A percentile compares a stretch with the other conserved stretches of the same genome.
These are phyloP conservation scores for Vulpes vulpes DNA, from an alignment of 2,113 vertebrate genomes.

Conservation along the genomic window DNA sequence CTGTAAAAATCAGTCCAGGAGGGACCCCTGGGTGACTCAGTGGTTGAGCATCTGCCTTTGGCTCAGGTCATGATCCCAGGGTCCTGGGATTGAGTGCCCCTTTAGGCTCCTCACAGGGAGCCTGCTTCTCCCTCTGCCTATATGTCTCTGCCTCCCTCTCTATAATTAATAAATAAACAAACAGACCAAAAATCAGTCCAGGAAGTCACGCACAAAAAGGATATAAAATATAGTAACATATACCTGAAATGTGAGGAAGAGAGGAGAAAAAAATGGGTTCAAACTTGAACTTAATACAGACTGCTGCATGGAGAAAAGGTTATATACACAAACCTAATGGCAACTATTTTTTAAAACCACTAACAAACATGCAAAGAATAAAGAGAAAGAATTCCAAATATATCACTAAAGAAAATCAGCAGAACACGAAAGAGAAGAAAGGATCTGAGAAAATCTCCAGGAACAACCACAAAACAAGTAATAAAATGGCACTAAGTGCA, in stretches of 20 bases:
- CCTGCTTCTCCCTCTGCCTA: too few species aligned
- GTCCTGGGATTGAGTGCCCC: too few species aligned
- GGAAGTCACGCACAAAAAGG: neutral
- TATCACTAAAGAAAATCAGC: neutral
- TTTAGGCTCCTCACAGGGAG: too few species aligned
- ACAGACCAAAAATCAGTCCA: neutral
- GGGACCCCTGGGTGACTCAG: too few species aligned
- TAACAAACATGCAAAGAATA: neutral
- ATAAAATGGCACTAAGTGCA: neutral
- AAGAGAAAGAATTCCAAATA: neutral
- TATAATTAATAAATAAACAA: too few species aligned
- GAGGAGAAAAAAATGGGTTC: neutral
- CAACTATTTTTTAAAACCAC: neutral
- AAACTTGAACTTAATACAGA: neutral
- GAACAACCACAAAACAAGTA: neutral
- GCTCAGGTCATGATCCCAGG: too few species aligned
- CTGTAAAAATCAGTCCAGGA: neutral
- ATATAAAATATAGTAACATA: neutral
- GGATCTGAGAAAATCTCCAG: neutral
- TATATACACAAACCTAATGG: neutral
- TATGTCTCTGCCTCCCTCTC: too few species aligned
- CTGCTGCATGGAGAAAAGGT: neutral
- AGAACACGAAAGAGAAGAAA: neutral
- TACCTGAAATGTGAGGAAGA: neutral
- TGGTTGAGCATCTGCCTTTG: too few species aligned